Percentiles rank a stretch among this genome's conserved stretches.
Evolutionary conservation across 1,140 invertebrate genomes (phyloP).

Genomic region (Lycorma delicatula): DNA sequence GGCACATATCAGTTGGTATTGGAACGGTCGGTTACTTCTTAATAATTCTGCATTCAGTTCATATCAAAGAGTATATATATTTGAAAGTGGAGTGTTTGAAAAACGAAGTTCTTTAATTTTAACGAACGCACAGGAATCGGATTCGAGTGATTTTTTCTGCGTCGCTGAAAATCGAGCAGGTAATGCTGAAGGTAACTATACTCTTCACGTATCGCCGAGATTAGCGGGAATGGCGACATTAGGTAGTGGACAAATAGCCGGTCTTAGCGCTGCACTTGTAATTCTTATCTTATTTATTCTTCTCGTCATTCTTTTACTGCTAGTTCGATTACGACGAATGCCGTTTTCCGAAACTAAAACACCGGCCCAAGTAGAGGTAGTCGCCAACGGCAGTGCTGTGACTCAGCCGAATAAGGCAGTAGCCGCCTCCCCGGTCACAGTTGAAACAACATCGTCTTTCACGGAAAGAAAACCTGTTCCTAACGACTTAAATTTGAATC

Average conservation of each 20-base stretch:
- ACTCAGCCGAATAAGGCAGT: neutral
- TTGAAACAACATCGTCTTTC: conserved; percentile 20
- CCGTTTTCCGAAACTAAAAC: conserved; percentile 66
- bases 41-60: conserved; percentile 72
- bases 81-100: conserved; percentile 58
- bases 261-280: conserved; percentile 70
- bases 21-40: conserved; percentile 67
- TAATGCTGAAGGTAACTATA: conserved; percentile 84
- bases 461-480: conserved; percentile 19
- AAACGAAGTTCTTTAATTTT: conserved; percentile 73
- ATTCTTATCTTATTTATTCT: conserved; percentile 68
- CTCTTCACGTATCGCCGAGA: conserved; percentile 66
- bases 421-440: conserved; percentile 16
- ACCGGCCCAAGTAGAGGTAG: conserved; percentile 49
- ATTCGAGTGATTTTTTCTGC: conserved; percentile 84
- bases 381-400: conserved; percentile 28
- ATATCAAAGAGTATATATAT: conserved; percentile 71
- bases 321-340: conserved; percentile 57
- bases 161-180: conserved; percentile 86
- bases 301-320: conserved; percentile 59
- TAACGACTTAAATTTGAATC: conserved; percentile 66
- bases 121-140: conserved; percentile 76
- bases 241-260: conserved; percentile 74
- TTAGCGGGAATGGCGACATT: conserved; percentile 68
- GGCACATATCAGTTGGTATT: conserved; percentile 78